Base-by-base conservation (phyloP, 2,888 invertebrate genomes). In the Ormyrus thymus region DNA sequence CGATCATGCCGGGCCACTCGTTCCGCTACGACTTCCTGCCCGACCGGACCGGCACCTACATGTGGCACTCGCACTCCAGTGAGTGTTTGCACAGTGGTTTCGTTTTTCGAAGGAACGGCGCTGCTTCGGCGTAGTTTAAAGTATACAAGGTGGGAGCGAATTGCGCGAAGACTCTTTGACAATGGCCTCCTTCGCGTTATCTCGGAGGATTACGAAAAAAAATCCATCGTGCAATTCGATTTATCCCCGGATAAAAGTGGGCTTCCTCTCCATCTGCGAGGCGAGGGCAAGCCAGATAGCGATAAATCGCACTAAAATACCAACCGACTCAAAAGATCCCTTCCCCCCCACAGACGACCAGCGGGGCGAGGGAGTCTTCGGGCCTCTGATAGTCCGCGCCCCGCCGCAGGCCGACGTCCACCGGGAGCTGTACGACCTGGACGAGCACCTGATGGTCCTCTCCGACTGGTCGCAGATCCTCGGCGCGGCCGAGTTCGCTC, bases 291-390 rank as follows among this genome's bases (percentile, higher is more conserved):
- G 29, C 29, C 29, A n/a, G 29, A 29, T 29, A 29, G 29, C 29
- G 29, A 29, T n/a, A n/a, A 29, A 29, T 29, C 29, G 29, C 29
- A 29, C 29, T 29, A 29, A 29, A 29, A 1, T 2, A 1, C 29
- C 29, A 1, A 29, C 29, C 29, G 29, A 29, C n/a, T n/a, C n/a
- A n/a, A n/a, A n/a, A n/a, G n/a, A n/a, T 29, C 29, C 29, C 29
- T 29, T 29, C 29, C 29, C 4, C 2, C 29, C 29, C 4, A 50
- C 6, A 76, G 69, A 58, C 6, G 69, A 61, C n/a, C 97, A 97
- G 91, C 91, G 97, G 15, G 95, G 95, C 2, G 97, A 97, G 84
- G 97, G 97, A 0, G 93, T 95, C 0, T 96, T 95, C 74, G 97
- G 97, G 0, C 91, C 95, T 0, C 90, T 97, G 62, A 29, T 76